Evolutionary conservation across 2,888 invertebrate genomes (phyloP).

Genomic region (Patella depressa): DNA sequence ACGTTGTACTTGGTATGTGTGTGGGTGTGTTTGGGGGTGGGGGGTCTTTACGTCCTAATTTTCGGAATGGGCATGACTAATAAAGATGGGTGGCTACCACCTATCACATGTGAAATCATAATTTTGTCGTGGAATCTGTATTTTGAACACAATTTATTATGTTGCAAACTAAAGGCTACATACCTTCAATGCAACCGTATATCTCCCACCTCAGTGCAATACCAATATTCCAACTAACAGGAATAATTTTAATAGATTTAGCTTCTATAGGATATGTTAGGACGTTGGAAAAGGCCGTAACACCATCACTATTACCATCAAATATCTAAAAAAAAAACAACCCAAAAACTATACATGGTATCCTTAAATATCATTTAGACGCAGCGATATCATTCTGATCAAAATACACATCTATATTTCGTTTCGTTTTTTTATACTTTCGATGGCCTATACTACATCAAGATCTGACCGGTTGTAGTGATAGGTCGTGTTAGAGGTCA

Average conservation of each 20-base stretch:
- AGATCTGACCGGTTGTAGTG: too few relatives aligned
- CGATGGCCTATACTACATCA: too few relatives aligned
- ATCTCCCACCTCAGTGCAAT: conserved; percentile 57
- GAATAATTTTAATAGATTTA: conserved; percentile 48
- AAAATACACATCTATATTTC: too few relatives aligned
- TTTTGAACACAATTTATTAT: not conserved
- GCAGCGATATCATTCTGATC: too few relatives aligned
- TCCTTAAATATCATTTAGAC: too few relatives aligned
- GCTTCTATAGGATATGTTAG: conserved; percentile 57
- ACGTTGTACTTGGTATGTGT: too few relatives aligned
- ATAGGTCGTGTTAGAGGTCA: too few relatives aligned
- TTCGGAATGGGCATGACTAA: not conserved
- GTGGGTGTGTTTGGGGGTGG: too few relatives aligned
- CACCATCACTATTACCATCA: conserved; percentile 44
- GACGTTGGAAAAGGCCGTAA: conserved; percentile 38
- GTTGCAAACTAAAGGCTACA: not conserved
- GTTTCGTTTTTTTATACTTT: too few relatives aligned
- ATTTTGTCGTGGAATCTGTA: not conserved
- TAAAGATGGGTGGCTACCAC: not conserved
- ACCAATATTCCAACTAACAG: conserved; percentile 49
- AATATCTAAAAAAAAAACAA: conserved; percentile 45
- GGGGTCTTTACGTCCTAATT: not conserved
- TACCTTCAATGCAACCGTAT: conserved; percentile 57
- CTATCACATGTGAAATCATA: not conserved
- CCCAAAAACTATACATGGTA: too few relatives aligned